Conservation (phyloP, 2,797 vertebrate genomes). For the Bovichtus diacanthus region DNA sequence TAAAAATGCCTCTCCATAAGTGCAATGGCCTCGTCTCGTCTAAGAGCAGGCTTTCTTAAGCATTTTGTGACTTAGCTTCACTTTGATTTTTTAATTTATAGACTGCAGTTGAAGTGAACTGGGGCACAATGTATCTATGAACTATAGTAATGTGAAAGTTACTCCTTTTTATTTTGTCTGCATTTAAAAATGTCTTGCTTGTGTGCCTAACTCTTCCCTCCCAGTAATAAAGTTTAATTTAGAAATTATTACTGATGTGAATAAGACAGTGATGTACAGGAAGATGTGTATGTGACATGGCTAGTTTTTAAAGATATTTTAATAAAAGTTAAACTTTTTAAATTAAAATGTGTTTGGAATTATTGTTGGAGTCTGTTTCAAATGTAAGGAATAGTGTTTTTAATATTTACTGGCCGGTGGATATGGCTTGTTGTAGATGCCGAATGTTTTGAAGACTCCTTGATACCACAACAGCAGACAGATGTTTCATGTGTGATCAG, state of each 20-base stretch:
- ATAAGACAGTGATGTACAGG: slow-evolving; percentile 81
- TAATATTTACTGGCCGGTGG: background rate
- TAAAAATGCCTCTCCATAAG: slow-evolving; percentile 13
- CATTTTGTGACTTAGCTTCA: slow-evolving; percentile 54
- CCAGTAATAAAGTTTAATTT: slow-evolving; percentile 56
- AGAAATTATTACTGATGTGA: slow-evolving; percentile 81
- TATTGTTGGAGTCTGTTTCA: slow-evolving; percentile 1
- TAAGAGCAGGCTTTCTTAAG: slow-evolving; percentile 27
- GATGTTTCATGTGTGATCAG: background rate
- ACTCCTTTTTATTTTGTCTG: slow-evolving; percentile 54
- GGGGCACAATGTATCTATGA: slow-evolving; percentile 71
- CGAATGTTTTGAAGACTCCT: too few species aligned
- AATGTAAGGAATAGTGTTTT: background rate
- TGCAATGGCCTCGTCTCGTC: slow-evolving; percentile 6
- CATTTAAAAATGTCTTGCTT: slow-evolving; percentile 52
- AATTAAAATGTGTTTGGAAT: slow-evolving; percentile 46
- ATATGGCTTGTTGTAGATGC: background rate
- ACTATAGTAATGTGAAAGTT: slow-evolving; percentile 80
- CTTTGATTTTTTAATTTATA: slow-evolving; percentile 72
- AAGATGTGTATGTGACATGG: slow-evolving; percentile 77
- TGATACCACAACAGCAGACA: background rate
- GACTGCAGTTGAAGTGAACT: slow-evolving; percentile 52
- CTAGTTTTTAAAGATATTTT: slow-evolving; percentile 78
- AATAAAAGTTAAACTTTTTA: slow-evolving; percentile 83
- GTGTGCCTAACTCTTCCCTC: slow-evolving; percentile 46